Percentiles rank a stretch among this genome's conserved stretches.
Conservation (phyloP, 2,113 vertebrate species). For the Pelodiscus sinensis region DNA sequence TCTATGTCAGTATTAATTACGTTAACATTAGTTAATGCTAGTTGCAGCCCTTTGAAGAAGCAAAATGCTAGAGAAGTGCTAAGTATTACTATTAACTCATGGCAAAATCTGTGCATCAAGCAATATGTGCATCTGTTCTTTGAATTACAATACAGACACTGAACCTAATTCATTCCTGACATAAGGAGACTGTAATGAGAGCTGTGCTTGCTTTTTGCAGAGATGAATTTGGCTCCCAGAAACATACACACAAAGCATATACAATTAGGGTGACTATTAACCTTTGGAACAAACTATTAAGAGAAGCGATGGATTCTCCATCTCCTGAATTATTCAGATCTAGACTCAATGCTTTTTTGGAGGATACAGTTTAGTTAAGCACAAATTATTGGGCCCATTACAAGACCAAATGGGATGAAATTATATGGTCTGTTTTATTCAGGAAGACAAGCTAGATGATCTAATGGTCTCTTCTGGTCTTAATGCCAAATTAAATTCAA, state of each 20-base stretch:
- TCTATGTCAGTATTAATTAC: conserved; percentile 48
- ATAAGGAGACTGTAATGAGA: not conserved
- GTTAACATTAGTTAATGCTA: conserved; percentile 51
- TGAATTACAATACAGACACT: not conserved
- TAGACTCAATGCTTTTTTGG: not conserved
- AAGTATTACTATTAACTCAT: not conserved
- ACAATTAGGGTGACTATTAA: not conserved
- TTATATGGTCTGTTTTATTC: not conserved
- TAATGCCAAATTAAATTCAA: not conserved
- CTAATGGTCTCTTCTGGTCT: not conserved
- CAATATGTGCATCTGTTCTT: fast-evolving
- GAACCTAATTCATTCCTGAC: not conserved
- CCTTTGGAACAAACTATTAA: not conserved
- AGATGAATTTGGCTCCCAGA: not conserved
- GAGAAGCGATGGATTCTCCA: not conserved
- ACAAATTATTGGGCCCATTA: not conserved
- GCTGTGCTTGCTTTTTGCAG: not conserved
- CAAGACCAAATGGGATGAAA: not conserved
- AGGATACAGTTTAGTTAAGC: not conserved
- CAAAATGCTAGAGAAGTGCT: not conserved
- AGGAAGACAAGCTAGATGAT: not conserved
- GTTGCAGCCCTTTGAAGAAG: not conserved
- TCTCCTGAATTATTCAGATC: not conserved
- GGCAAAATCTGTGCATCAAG: not conserved
- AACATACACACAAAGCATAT: not conserved